Conservation (phyloP, 2,113 vertebrate species). For the Cottus gobio region DNA sequence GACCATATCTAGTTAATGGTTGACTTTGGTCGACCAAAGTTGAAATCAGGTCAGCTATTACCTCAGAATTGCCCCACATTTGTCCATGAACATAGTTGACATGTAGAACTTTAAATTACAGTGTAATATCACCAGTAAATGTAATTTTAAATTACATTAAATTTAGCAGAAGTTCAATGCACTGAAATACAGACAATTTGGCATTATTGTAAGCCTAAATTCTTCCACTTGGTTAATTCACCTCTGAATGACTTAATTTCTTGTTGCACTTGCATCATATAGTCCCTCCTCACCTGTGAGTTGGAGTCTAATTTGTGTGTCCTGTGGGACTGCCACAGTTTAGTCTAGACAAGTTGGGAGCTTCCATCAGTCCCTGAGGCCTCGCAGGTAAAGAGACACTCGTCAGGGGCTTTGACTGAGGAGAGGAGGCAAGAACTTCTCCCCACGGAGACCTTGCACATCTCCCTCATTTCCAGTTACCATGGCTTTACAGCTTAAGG, state of each 20-base stretch:
- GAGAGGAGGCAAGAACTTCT: slow-evolving; percentile 28
- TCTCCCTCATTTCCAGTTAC: slow-evolving; percentile 78
- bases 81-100: neutral
- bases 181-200: neutral
- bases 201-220: slow-evolving; percentile 17
- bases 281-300: slow-evolving; percentile 66
- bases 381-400: slow-evolving; percentile 41
- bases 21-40: slow-evolving; percentile 62
- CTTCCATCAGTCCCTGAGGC: slow-evolving; percentile 60
- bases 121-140: neutral
- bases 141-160: too few relatives aligned
- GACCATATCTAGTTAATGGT: slow-evolving; percentile 71
- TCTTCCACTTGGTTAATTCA: slow-evolving; percentile 51
- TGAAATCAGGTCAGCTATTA: slow-evolving; percentile 59
- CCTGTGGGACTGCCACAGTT: slow-evolving; percentile 55
- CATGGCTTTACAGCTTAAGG: slow-evolving; percentile 73
- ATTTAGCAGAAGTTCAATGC: neutral
- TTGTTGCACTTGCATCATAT: slow-evolving; percentile 77
- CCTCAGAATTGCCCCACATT: neutral
- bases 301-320: slow-evolving; percentile 67
- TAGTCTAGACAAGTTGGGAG: slow-evolving; percentile 79
- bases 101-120: neutral
- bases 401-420: slow-evolving; percentile 44
- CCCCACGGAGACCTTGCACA: slow-evolving; percentile 52
- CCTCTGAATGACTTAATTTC: slow-evolving; percentile 61